Conservation (phyloP, 2,797 vertebrate genomes). For the Cetoscarus ocellatus region DNA sequence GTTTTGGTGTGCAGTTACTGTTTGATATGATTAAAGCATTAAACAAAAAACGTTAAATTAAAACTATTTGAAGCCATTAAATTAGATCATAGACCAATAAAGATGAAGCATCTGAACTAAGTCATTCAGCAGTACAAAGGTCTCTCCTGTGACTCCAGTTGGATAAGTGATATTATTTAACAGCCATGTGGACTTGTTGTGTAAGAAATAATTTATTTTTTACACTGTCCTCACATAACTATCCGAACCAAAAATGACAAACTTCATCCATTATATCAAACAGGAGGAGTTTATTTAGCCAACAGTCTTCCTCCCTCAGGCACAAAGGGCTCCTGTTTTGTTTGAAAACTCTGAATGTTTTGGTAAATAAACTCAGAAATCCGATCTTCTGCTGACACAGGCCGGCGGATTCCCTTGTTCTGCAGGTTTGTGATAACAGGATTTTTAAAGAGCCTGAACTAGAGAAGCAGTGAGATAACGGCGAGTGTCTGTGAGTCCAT, state of each 20-base stretch:
- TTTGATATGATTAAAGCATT: no score
- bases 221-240: neutral
- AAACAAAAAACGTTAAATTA: no score
- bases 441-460: constrained; percentile 7
- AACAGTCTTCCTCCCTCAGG: neutral
- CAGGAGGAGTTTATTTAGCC: constrained; percentile 10
- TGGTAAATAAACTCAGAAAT: constrained; percentile 11
- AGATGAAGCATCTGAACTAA: neutral
- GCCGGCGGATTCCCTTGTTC: neutral
- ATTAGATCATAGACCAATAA: neutral
- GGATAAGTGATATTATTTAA: neutral
- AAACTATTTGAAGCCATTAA: no score
- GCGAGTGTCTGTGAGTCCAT: constrained; percentile 33
- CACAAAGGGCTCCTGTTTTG: neutral
- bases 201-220: neutral
- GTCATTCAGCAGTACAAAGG: neutral
- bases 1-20: no score
- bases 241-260: neutral
- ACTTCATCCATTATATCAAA: neutral
- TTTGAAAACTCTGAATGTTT: neutral
- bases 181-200: neutral
- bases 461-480: constrained; percentile 38
- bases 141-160: no score
- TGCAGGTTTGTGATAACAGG: constrained; percentile 5
- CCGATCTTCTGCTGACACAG: neutral